phyloP scores from a whole-genome alignment of 2,888 invertebrate species.

The Malthinus flaveolus region DNA sequence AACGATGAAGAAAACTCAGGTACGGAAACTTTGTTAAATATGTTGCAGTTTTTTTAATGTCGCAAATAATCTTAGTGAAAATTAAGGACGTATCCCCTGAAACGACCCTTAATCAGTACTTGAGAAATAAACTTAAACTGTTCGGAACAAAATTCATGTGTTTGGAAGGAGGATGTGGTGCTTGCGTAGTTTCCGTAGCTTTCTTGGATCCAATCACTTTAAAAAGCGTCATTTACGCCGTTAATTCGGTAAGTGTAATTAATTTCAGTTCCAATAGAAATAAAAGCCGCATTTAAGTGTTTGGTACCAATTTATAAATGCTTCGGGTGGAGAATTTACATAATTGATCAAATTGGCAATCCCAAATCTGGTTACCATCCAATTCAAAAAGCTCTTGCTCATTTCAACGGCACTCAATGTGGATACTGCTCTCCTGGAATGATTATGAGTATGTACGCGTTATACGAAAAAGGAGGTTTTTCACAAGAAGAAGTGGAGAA shows the following conservation, averaged over 20 bases:
- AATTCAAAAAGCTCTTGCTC: slow-evolving; percentile 62
- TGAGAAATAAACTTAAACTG: slow-evolving; percentile 63
- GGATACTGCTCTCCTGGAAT: slow-evolving; percentile 53
- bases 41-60: too few relatives aligned
- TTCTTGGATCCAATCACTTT: slow-evolving; percentile 56
- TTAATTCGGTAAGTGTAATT: slow-evolving; percentile 63
- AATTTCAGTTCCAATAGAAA: not conserved
- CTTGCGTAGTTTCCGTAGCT: slow-evolving; percentile 61
- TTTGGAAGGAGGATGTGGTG: slow-evolving; percentile 74
- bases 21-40: slow-evolving; percentile 3
- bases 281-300: slow-evolving; percentile 51
- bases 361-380: slow-evolving; percentile 63
- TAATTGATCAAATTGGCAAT: slow-evolving; percentile 71
- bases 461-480: slow-evolving; percentile 49
- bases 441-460: slow-evolving; percentile 74
- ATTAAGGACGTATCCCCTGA: slow-evolving; percentile 55
- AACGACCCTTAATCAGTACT: slow-evolving; percentile 65
- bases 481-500: slow-evolving; percentile 68
- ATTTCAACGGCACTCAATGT: slow-evolving; percentile 44
- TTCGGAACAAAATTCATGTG: slow-evolving; percentile 75
- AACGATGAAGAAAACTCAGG: slow-evolving; percentile 26
- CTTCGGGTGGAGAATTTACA: slow-evolving; percentile 67
- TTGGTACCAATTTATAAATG: slow-evolving; percentile 59
- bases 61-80: slow-evolving; percentile 35
- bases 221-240: slow-evolving; percentile 58